Evolutionary conservation across 1,140 invertebrate genomes (phyloP).

Genomic region (Colletes latitarsis): DNA sequence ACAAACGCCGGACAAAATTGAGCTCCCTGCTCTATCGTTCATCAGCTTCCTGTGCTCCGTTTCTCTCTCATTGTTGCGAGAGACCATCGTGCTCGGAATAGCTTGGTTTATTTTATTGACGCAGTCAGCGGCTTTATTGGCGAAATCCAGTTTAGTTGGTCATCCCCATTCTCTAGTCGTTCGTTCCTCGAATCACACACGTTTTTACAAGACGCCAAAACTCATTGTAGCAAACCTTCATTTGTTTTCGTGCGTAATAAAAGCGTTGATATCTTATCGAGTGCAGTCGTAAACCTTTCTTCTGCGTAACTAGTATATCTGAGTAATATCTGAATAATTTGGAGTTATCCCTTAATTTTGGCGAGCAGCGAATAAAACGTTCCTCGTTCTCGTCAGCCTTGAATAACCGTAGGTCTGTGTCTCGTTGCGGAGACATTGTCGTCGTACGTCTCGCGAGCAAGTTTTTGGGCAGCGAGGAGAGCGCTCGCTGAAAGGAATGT

Average conservation of each 20-base stretch:
- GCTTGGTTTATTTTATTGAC: not conserved
- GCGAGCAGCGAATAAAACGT: too few species aligned
- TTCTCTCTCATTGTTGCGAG: conserved; percentile 1
- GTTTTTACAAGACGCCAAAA: not conserved
- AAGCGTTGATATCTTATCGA: too few species aligned
- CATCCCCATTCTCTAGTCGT: not conserved
- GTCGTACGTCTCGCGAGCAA: not conserved
- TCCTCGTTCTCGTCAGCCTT: too few species aligned
- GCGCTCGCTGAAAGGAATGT: conserved; percentile 51
- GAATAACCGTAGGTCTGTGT: too few species aligned
- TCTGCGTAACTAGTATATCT: too few species aligned
- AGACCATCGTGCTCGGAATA: not conserved
- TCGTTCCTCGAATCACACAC: not conserved
- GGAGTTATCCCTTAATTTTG: too few species aligned
- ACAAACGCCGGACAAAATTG: not conserved
- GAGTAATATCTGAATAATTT: too few species aligned
- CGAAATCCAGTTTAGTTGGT: not conserved
- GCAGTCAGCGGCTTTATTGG: not conserved
- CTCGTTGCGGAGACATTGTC: not conserved
- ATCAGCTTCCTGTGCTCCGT: not conserved
- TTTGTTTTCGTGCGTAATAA: too few species aligned
- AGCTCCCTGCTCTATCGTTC: not conserved
- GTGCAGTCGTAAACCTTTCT: too few species aligned
- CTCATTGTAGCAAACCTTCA: too few species aligned
- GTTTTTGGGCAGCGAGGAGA: not conserved